phyloP scores from a whole-genome alignment of 2,113 vertebrate species.

The Salminus brasiliensis region DNA sequence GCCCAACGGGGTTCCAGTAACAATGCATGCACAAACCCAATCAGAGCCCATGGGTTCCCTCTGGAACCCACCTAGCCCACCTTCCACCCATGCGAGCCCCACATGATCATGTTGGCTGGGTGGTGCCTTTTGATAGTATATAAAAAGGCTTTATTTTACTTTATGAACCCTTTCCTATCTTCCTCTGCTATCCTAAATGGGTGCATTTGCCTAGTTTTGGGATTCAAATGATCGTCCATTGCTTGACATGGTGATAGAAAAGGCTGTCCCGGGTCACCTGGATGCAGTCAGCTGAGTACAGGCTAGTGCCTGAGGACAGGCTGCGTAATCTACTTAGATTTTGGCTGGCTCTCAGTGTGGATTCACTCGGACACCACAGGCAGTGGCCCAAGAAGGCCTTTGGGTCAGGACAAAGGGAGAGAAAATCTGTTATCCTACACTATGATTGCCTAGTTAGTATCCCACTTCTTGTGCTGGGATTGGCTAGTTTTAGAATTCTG shows the following conservation, averaged over 20 bases:
- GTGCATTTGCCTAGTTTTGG: constrained; percentile 15
- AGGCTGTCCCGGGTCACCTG: neutral
- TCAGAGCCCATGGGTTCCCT: no score
- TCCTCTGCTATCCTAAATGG: neutral
- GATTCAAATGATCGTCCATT: constrained; percentile 15
- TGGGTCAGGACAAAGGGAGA: neutral
- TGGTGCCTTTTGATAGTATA: no score
- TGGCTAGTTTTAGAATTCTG: neutral
- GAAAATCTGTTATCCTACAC: neutral
- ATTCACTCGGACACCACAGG: neutral
- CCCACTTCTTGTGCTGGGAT: no score
- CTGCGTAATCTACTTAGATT: constrained; percentile 72
- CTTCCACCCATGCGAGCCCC: no score
- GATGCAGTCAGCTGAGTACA: constrained; percentile 58
- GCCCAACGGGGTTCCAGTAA: no score
- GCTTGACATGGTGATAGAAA: neutral
- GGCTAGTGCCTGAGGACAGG: constrained; percentile 64
- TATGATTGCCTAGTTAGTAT: neutral
- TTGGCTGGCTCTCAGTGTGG: constrained; percentile 61
- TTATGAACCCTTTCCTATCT: no score
- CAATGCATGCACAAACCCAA: no score
- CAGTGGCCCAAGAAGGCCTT: neutral
- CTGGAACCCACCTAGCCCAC: no score
- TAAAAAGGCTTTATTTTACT: no score
- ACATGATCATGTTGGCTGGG: no score